phyloP scores from a whole-genome alignment of 2,797 vertebrate genomes.

The Australoheros facetus region DNA sequence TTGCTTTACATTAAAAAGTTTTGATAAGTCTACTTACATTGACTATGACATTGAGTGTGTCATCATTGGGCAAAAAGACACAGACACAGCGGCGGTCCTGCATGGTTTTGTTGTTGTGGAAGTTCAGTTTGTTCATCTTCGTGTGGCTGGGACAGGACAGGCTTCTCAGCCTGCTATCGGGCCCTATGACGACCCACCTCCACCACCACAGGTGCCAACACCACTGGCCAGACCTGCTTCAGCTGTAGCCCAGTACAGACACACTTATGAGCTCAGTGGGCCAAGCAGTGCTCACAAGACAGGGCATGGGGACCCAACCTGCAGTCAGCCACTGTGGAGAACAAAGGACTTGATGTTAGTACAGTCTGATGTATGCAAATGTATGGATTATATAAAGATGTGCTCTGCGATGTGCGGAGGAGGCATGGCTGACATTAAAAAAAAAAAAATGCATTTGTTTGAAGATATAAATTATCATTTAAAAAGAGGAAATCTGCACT shows the following conservation, averaged over 20 bases:
- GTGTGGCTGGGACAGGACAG: constrained; percentile 69
- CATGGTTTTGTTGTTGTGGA: constrained; percentile 99
- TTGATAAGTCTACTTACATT: constrained; percentile 83
- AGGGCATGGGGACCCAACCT: constrained; percentile 58
- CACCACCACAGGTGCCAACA: constrained; percentile 33
- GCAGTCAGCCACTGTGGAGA: constrained; percentile 53
- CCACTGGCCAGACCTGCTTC: constrained; percentile 45
- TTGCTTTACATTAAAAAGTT: neutral
- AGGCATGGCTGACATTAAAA: neutral
- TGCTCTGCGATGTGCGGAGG: neutral
- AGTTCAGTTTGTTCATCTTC: constrained; percentile 97
- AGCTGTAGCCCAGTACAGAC: constrained; percentile 63
- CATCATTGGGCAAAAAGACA: constrained; percentile 97
- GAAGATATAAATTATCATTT: neutral
- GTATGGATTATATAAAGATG: neutral
- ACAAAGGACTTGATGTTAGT: neutral
- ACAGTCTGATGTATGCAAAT: neutral
- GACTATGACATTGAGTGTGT: constrained; percentile 96
- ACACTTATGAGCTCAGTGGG: constrained; percentile 49
- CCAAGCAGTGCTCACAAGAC: constrained; percentile 42
- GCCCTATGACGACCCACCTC: constrained; percentile 60
- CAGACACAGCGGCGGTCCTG: constrained; percentile 98
- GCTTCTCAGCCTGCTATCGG: constrained; percentile 62
- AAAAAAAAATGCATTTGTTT: neutral
- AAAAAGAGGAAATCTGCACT: constrained; percentile 1